These are phyloP conservation scores for Arbacia lixula DNA, from an alignment of 53 echinoderm and acorn worm species.

Conservation along the genomic window DNA sequence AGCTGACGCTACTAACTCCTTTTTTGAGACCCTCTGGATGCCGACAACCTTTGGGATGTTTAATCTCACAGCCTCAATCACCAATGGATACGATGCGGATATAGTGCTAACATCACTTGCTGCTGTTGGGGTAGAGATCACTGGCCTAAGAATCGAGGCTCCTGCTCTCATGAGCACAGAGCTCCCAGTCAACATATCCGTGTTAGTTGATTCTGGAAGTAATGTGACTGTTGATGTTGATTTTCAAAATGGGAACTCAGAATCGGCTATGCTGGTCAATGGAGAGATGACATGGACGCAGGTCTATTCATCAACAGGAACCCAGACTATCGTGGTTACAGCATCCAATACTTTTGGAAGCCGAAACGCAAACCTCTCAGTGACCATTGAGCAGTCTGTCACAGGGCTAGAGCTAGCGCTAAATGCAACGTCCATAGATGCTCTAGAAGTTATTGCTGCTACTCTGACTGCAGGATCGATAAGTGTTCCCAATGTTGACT, in stretches of 20 bases:
- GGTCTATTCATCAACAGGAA: slow-evolving; percentile 8
- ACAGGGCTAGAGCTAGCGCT: not conserved
- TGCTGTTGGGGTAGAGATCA: slow-evolving; percentile 5
- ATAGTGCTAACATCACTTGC: not conserved
- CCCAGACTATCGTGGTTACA: not conserved
- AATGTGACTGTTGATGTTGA: slow-evolving; percentile 6
- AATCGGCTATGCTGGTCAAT: not conserved
- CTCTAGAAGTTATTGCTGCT: not conserved
- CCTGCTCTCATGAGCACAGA: not conserved
- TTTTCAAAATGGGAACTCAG: not conserved
- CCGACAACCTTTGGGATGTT: slow-evolving; percentile 7
- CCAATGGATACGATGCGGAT: slow-evolving; percentile 12
- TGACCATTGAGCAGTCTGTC: slow-evolving; percentile 5
- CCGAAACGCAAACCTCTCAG: not conserved
- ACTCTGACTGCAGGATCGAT: not conserved
- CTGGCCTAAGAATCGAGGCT: not conserved
- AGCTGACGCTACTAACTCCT: no score
- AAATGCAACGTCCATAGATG: not conserved
- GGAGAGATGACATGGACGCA: not conserved
- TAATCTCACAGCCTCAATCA: not conserved
- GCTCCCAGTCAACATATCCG: not conserved
- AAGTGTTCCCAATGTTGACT: not conserved
- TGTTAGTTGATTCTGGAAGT: not conserved
- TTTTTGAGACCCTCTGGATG: slow-evolving; percentile 15
- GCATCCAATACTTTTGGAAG: slow-evolving; percentile 28